Evolutionary conservation across 2,888 invertebrate species (phyloP), one percentile per base, ranked within the genome.

Genomic region (Psylliodes chrysocephalus): DNA sequence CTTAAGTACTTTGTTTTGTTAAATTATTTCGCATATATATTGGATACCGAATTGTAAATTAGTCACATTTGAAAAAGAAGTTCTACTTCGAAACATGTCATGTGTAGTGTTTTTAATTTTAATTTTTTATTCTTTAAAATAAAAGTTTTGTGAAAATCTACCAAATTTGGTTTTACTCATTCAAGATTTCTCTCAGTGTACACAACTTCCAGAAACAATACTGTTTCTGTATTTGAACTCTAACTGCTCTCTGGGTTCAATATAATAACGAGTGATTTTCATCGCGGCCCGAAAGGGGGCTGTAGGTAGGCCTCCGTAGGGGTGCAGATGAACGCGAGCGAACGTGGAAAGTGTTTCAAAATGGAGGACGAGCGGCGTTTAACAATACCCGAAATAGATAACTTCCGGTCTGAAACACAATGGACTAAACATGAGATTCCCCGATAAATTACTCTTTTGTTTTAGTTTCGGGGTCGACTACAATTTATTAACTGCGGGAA

Each of bases 371-470:
- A 14, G 46, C 10, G 1, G 6, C 8, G 22, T 19, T 5, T 42
- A 54, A 54, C 54, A 54, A 54, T 54, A 54, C 40, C 18, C 54
- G 18, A 54, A 54, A 54, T 42, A 54, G 42, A 54, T 54, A 54
- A 54, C 54, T 42, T 54, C 42, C 42, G 54, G 42, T 12, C 18
- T 28, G 25, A 19, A n/a, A 42, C 33, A 53, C 54, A 54, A 42
- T 54, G 54, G 28, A 28, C 42, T 42, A 54, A 54, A 54, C 28
- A 42, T 17, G 42, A 54, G 54, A 42, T 42, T 54, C 54, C 14
- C 30, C 40, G 54, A 54, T 54, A 42, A 54, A 54, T 54, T 42
- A 54, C 54, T 42, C 54, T 54, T 54, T 54, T 42, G 54, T 54
- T 54, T 15, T 42, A 54, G 54, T 54, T 54, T 42, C 4, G 15